Conservation (phyloP, 2,888 invertebrate genomes). For the Cryptosula pallasiana region DNA sequence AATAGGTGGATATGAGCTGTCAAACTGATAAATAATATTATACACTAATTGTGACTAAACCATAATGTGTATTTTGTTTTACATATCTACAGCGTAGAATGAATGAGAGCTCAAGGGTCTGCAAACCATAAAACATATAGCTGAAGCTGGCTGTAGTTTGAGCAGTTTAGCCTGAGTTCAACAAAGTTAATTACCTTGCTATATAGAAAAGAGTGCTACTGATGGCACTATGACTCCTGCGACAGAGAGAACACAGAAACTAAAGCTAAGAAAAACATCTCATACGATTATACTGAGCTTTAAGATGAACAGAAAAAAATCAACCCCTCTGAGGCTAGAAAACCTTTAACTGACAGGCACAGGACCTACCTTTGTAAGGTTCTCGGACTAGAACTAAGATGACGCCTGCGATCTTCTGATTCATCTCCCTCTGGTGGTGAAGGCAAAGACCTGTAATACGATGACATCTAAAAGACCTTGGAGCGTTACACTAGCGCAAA, state of each 20-base stretch:
- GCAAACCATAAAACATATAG: conserved; percentile 2
- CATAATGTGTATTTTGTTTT: too few species aligned
- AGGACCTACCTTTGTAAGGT: not conserved
- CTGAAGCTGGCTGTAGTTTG: too few species aligned
- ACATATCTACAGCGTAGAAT: not conserved
- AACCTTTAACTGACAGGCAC: not conserved
- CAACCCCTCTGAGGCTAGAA: not conserved
- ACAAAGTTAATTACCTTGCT: not conserved
- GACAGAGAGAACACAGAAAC: too few species aligned
- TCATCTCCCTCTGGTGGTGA: not conserved
- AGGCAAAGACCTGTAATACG: not conserved
- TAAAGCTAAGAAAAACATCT: too few species aligned
- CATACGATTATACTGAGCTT: too few species aligned
- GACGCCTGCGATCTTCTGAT: not conserved
- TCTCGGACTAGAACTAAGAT: not conserved
- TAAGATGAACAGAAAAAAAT: too few species aligned
- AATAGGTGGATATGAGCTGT: too few species aligned
- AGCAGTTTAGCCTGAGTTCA: not conserved
- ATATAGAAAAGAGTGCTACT: conserved; percentile 22
- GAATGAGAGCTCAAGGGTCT: not conserved
- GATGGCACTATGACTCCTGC: not conserved
- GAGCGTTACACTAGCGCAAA: too few species aligned
- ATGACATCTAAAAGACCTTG: not conserved
- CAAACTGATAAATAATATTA: too few species aligned
- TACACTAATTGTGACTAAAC: too few species aligned